Percentiles rank a stretch among this genome's conserved stretches.
phyloP scores from a whole-genome alignment of 2,888 invertebrate species.

The Eupsilia transversa region DNA sequence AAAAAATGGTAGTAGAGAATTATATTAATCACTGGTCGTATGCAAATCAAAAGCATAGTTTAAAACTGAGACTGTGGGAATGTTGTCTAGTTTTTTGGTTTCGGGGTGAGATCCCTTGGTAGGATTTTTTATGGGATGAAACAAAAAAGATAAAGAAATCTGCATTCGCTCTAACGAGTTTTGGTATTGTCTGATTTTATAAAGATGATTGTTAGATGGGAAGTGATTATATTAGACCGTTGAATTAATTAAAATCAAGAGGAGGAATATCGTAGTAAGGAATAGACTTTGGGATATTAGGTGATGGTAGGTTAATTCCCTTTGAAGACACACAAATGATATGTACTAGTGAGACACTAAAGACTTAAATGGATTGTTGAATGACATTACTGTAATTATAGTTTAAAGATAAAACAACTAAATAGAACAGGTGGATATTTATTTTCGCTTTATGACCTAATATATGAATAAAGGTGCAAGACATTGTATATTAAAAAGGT shows the following conservation, averaged over 20 bases:
- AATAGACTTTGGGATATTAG: neutral
- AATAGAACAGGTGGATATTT: neutral
- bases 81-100: slow-evolving; percentile 71
- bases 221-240: slow-evolving; percentile 39
- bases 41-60: slow-evolving; percentile 82
- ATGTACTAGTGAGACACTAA: neutral
- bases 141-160: slow-evolving; percentile 62
- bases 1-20: slow-evolving; percentile 80
- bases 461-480: neutral
- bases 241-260: slow-evolving; percentile 48
- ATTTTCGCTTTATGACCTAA: neutral
- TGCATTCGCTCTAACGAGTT: slow-evolving; percentile 59
- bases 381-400: neutral
- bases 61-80: slow-evolving; percentile 82
- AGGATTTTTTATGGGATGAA: slow-evolving; percentile 63
- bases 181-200: slow-evolving; percentile 44
- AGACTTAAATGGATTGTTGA: neutral
- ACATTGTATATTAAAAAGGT: neutral
- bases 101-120: slow-evolving; percentile 71
- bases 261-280: neutral
- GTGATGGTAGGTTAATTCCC: neutral
- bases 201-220: slow-evolving; percentile 26
- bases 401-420: neutral
- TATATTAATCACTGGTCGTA: slow-evolving; percentile 86
- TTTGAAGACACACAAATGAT: neutral